These are phyloP conservation scores for Megaleporinus macrocephalus DNA, from an alignment of 2,113 vertebrate species.

Conservation along the genomic window DNA sequence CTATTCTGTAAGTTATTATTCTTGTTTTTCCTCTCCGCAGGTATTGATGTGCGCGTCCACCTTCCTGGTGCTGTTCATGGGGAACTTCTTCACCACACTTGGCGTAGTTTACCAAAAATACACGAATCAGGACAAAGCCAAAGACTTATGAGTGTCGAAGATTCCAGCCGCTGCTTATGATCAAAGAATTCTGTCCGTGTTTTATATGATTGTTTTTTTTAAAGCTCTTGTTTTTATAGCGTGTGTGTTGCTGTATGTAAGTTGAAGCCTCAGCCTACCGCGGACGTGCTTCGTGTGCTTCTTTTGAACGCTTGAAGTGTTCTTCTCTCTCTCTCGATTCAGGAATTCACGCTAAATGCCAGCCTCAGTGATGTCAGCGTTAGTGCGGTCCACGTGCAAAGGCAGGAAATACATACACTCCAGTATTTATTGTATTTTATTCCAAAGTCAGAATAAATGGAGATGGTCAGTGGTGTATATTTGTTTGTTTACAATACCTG, in stretches of 20 bases:
- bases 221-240: neutral
- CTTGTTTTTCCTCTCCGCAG: constrained; percentile 64
- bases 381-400: neutral
- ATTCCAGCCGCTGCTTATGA: constrained; percentile 55
- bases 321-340: neutral
- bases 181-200: constrained; percentile 12
- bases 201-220: constrained; percentile 43
- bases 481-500: neutral
- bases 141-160: constrained; percentile 61
- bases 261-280: neutral
- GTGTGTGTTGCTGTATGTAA: constrained; percentile 2
- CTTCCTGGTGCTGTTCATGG: constrained; percentile 91
- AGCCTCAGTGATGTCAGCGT: neutral
- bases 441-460: neutral
- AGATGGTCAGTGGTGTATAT: neutral
- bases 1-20: neutral
- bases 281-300: neutral
- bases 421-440: neutral
- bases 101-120: constrained; percentile 93
- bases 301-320: neutral
- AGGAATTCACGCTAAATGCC: neutral
- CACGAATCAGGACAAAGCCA: constrained; percentile 80
- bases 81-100: constrained; percentile 94
- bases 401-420: neutral
- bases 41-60: constrained; percentile 91